A percentile compares a stretch with the other conserved stretches of the same genome.
phyloP scores from a whole-genome alignment of 2,113 vertebrate genomes.

The Toxotes jaculatrix region DNA sequence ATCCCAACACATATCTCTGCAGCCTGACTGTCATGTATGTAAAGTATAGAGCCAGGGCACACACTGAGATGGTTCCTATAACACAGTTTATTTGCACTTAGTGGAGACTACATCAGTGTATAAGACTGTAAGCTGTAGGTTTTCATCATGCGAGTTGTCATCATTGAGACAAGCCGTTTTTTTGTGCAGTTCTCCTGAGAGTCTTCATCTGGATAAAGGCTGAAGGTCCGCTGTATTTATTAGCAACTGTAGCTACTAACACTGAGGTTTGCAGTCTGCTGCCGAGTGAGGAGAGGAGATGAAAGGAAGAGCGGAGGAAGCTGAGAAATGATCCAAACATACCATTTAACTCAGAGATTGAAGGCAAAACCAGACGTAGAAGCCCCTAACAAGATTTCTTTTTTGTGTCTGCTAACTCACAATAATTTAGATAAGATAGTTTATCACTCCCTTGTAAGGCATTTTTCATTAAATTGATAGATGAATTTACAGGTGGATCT shows the following conservation, averaged over 20 bases:
- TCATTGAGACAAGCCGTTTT: conserved; percentile 66
- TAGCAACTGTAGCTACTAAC: conserved; percentile 83
- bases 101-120: conserved; percentile 21
- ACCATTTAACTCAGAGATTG: conserved; percentile 51
- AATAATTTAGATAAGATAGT: conserved; percentile 28
- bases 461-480: conserved; percentile 6
- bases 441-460: background rate
- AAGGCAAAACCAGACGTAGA: conserved; percentile 72
- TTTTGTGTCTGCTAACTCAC: conserved; percentile 26
- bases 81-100: conserved; percentile 44
- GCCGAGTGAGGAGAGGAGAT: conserved; percentile 62
- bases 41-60: conserved; percentile 37
- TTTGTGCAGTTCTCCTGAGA: conserved; percentile 53
- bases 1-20: conserved; percentile 5
- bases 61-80: conserved; percentile 27
- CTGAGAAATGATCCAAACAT: conserved; percentile 55
- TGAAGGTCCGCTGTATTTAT: conserved; percentile 75
- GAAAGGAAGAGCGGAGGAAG: conserved; percentile 64
- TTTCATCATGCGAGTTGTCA: conserved; percentile 65
- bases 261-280: conserved; percentile 61
- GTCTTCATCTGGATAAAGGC: conserved; percentile 66
- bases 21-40: conserved; percentile 46
- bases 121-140: conserved; percentile 28
- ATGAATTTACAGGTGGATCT: conserved; percentile 19
- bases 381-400: conserved; percentile 26